Conservation (phyloP, 2,113 vertebrate genomes). For the Neoarius graeffei region DNA sequence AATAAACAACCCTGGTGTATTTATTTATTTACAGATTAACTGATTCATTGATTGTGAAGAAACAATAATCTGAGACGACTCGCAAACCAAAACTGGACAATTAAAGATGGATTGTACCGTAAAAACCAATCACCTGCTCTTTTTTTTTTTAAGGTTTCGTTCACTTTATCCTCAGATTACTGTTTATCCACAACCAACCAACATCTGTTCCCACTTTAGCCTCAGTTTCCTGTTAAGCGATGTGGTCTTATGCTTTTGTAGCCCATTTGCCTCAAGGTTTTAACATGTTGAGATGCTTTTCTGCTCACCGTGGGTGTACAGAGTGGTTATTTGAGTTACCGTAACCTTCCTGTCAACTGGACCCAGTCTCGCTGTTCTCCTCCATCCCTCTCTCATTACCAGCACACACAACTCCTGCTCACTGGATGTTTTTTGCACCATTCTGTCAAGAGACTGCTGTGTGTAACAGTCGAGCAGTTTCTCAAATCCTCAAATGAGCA, state of each 20-base stretch:
- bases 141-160: no score
- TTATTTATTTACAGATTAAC: not conserved
- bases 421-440: no score
- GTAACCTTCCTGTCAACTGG: not conserved
- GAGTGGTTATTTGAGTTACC: not conserved
- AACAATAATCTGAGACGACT: not conserved
- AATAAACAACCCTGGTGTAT: not conserved
- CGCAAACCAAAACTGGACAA: not conserved
- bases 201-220: no score
- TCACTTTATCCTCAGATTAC: no score
- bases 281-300: not conserved
- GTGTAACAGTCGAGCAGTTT: no score
- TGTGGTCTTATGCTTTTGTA: not conserved
- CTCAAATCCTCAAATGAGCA: no score
- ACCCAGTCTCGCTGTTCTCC: not conserved
- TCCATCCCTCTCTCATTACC: no score
- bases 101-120: not conserved
- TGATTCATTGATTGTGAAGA: not conserved
- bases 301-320: no score
- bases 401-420: no score
- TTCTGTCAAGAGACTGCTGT: no score
- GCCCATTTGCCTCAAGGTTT: not conserved
- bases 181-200: no score
- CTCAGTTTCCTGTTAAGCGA: not conserved
- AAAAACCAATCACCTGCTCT: not conserved